These are phyloP conservation scores for Phytoseiulus persimilis DNA, from an alignment of 2,888 invertebrate genomes.

Conservation along the genomic window DNA sequence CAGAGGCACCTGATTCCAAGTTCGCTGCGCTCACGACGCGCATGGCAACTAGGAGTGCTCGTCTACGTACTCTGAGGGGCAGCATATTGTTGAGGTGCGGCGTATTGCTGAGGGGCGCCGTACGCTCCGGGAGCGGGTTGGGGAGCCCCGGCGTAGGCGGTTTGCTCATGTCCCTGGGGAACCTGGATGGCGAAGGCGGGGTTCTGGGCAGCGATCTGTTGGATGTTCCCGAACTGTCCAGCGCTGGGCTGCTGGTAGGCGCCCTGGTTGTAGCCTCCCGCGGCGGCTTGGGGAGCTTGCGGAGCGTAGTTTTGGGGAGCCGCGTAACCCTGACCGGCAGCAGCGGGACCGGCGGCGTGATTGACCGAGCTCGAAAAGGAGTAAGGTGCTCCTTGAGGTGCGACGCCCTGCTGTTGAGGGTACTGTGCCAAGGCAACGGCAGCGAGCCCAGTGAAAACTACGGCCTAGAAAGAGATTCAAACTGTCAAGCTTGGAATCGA, in stretches of 20 bases:
- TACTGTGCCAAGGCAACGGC: constrained; percentile 13
- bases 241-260: background rate
- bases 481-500: background rate
- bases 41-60: background rate
- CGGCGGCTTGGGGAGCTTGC: background rate
- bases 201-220: constrained; percentile 26
- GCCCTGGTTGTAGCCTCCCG: background rate
- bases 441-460: constrained; percentile 17
- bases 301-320: constrained; percentile 24
- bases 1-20: background rate
- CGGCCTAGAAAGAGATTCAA: background rate
- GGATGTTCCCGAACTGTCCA: background rate
- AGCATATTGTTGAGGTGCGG: background rate
- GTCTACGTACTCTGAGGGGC: background rate
- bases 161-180: constrained; percentile 19
- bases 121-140: background rate
- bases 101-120: background rate
- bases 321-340: background rate
- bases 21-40: background rate
- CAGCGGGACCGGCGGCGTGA: constrained; percentile 10
- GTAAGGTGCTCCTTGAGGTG: constrained; percentile 6
- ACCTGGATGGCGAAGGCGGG: constrained; percentile 30
- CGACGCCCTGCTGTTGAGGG: background rate
- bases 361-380: constrained; percentile 12
- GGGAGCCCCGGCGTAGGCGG: background rate